Evolutionary conservation across 2,797 vertebrate species (phyloP).

Genomic region (Cynodonichthys magdalenae): DNA sequence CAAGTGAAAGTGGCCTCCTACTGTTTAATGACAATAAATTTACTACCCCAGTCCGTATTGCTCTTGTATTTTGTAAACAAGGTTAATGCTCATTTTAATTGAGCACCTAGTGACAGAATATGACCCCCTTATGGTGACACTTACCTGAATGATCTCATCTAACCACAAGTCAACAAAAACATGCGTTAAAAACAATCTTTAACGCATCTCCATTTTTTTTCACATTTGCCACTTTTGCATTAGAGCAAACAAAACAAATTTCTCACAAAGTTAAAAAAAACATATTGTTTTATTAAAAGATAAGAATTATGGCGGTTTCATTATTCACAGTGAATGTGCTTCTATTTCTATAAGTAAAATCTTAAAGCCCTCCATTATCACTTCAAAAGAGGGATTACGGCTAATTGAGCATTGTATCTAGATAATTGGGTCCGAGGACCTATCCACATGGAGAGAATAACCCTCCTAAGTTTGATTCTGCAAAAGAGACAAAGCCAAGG

Average conservation of each 20-base stretch:
- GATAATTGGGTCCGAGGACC: constrained; percentile 91
- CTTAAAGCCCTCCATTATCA: constrained; percentile 77
- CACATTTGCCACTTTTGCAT: constrained; percentile 6
- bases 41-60: constrained; percentile 90
- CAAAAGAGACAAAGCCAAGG: constrained; percentile 90
- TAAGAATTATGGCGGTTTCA: constrained; percentile 57
- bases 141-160: constrained; percentile 77
- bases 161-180: constrained; percentile 21
- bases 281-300: constrained; percentile 4
- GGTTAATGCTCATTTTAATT: constrained; percentile 94
- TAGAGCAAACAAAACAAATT: background rate
- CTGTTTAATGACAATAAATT: constrained; percentile 97
- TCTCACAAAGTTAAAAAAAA: constrained; percentile 11
- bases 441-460: constrained; percentile 92
- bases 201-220: constrained; percentile 1
- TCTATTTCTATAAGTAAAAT: constrained; percentile 72
- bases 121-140: constrained; percentile 83
- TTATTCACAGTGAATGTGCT: constrained; percentile 61
- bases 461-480: constrained; percentile 87
- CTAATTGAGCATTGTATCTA: constrained; percentile 87
- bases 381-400: constrained; percentile 88
- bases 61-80: constrained; percentile 96
- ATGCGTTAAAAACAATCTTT: background rate
- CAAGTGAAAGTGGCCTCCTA: constrained; percentile 86
- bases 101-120: constrained; percentile 90